A percentile compares a stretch with the other conserved stretches of the same genome.
Evolutionary conservation across 2,797 vertebrate species (phyloP).

Genomic region (Lithobates sylvaticus): DNA sequence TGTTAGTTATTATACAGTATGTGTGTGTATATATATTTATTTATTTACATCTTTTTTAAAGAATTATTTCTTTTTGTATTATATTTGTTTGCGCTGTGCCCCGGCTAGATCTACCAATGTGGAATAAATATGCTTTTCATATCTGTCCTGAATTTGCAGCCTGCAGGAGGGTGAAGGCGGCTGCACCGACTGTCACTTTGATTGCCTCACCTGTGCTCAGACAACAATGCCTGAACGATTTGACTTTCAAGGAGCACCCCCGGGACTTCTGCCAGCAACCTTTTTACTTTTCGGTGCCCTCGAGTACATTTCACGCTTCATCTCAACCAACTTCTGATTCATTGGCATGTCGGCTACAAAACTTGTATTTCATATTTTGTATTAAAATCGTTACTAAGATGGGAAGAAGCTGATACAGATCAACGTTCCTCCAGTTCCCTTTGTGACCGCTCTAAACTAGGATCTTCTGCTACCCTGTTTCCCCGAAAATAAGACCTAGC

Average conservation of each 20-base stretch:
- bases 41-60: too few relatives aligned
- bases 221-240: not conserved
- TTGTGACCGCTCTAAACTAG: too few relatives aligned
- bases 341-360: not conserved
- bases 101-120: not conserved
- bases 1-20: too few relatives aligned
- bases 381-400: not conserved
- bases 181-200: not conserved
- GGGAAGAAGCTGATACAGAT: too few relatives aligned
- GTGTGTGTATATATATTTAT: too few relatives aligned
- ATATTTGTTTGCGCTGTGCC: too few relatives aligned
- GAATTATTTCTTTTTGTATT: too few relatives aligned
- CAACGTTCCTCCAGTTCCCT: too few relatives aligned
- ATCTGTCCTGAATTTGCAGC: not conserved
- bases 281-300: conserved; percentile 7
- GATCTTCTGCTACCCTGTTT: too few relatives aligned
- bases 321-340: not conserved
- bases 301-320: conserved; percentile 22
- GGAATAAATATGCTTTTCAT: not conserved
- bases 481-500: too few relatives aligned
- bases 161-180: not conserved
- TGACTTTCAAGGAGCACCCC: not conserved
- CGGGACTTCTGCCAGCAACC: conserved; percentile 21
- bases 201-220: not conserved
- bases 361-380: not conserved